A percentile compares a stretch with the other conserved stretches of the same genome.
Conservation (phyloP, 2,113 vertebrate species). For the Micronycteris hirsuta region DNA sequence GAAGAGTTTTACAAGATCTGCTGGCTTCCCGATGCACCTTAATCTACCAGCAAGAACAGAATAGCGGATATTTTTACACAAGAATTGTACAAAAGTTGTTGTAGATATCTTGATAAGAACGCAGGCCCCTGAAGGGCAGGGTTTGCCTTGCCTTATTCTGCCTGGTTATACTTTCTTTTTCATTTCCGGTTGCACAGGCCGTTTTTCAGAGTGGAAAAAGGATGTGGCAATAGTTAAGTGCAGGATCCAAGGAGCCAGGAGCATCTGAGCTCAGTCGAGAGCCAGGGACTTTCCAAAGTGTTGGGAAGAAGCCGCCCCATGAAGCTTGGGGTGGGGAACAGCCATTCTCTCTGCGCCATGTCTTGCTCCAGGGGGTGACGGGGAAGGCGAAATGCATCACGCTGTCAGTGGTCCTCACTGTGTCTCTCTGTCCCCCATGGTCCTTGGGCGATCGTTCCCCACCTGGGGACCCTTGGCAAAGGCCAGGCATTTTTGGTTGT, state of each 20-base stretch:
- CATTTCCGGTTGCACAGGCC: not conserved
- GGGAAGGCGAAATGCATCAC: accelerated
- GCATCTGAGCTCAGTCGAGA: accelerated
- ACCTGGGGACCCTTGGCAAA: accelerated
- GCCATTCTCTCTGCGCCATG: accelerated
- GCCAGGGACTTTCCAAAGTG: slow-evolving; percentile 5
- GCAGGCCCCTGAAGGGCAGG: not conserved
- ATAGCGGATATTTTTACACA: too few species aligned
- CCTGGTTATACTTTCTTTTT: not conserved
- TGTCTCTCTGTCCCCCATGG: accelerated
- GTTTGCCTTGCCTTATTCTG: not conserved
- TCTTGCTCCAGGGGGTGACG: accelerated
- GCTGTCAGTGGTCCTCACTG: accelerated
- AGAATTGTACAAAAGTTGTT: accelerated
- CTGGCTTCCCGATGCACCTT: accelerated
- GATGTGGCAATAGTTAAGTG: not conserved
- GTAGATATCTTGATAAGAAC: accelerated
- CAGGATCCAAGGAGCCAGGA: not conserved
- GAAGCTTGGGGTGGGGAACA: accelerated
- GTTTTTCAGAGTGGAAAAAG: not conserved
- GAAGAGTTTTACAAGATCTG: not conserved
- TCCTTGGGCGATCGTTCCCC: accelerated
- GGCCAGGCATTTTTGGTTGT: not conserved
- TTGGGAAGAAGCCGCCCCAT: not conserved
- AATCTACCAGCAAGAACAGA: not conserved